phyloP scores from a whole-genome alignment of 2,113 vertebrate genomes.

The Crotalus tigris region DNA sequence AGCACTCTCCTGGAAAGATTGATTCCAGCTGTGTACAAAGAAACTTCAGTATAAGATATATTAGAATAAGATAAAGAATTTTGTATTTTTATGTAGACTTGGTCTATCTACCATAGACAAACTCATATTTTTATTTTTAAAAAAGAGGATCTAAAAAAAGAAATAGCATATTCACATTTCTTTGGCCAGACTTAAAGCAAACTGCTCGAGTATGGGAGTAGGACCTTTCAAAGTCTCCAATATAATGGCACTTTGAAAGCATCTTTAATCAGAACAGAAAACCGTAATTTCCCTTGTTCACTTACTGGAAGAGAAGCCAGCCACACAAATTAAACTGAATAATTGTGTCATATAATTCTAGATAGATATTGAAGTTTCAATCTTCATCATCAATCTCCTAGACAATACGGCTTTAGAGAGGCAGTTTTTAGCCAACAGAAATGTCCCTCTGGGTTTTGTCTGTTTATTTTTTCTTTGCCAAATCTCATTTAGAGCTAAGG shows the following conservation, averaged over 20 bases:
- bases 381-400: conserved; percentile 39
- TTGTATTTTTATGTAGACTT: neutral
- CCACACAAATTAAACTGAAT: conserved; percentile 33
- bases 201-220: neutral
- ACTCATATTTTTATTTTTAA: neutral
- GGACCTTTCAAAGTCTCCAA: neutral
- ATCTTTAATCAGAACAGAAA: neutral
- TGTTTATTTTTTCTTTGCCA: conserved; percentile 92
- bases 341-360: conserved; percentile 26
- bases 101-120: neutral
- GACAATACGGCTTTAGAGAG: conserved; percentile 53
- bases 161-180: neutral
- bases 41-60: neutral
- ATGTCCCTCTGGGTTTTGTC: conserved; percentile 72
- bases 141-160: neutral
- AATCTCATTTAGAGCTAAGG: conserved; percentile 92
- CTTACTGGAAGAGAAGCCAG: conserved; percentile 40
- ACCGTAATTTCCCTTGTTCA: conserved; percentile 18
- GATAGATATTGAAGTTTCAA: conserved; percentile 7
- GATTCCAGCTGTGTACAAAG: neutral
- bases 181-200: neutral
- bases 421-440: conserved; percentile 51
- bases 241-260: neutral
- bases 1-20: neutral
- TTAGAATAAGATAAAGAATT: neutral